A percentile compares a stretch with the other conserved stretches of the same genome.
phyloP scores from a whole-genome alignment of 2,888 invertebrate genomes.

The Panorpa germanica region DNA sequence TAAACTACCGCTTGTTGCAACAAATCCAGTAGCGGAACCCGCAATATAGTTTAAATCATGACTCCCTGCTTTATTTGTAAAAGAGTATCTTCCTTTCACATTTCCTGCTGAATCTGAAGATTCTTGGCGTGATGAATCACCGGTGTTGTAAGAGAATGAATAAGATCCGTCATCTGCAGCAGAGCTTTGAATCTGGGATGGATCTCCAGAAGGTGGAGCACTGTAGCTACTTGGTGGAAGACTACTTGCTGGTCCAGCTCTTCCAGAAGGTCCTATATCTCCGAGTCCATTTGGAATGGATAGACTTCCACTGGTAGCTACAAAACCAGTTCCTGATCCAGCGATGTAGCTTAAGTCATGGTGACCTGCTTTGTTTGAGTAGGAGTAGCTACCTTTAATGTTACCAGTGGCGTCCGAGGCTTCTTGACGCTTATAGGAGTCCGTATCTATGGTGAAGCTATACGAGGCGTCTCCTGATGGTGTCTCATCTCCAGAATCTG shows the following conservation, averaged over 20 bases:
- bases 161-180: conserved; percentile 15
- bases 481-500: not conserved
- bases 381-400: conserved; percentile 39
- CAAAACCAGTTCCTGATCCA: conserved; percentile 50
- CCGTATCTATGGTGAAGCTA: conserved; percentile 15
- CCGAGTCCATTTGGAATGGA: conserved; percentile 15
- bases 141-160: conserved; percentile 18
- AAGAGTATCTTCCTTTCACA: conserved; percentile 39
- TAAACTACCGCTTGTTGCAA: conserved; percentile 21
- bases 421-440: conserved; percentile 17
- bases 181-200: too few relatives aligned
- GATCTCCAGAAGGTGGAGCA: too few relatives aligned
- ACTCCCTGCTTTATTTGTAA: conserved; percentile 48
- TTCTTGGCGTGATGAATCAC: conserved; percentile 19
- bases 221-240: too few relatives aligned
- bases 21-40: conserved; percentile 50
- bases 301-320: conserved; percentile 21
- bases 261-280: too few relatives aligned
- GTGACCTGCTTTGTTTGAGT: conserved; percentile 48
- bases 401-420: conserved; percentile 19
- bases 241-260: too few relatives aligned
- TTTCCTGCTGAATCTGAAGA: conserved; percentile 19
- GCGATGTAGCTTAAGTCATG: conserved; percentile 54
- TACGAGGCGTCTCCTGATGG: conserved; percentile 16
- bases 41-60: conserved; percentile 54